Evolutionary conservation across 2,888 invertebrate species (phyloP).

Genomic region (Hydropsyche betteni): DNA sequence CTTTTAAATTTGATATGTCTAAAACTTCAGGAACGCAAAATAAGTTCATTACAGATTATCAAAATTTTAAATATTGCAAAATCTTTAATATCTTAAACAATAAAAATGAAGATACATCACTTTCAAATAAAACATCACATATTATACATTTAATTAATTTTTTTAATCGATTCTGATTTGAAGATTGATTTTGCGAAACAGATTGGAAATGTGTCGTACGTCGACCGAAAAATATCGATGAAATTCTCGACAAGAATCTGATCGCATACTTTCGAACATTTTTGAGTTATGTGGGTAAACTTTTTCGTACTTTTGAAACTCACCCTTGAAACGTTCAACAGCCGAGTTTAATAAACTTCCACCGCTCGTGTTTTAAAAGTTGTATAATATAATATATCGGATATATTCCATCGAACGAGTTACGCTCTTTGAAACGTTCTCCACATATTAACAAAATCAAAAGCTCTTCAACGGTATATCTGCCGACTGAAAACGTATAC

Average conservation of each 20-base stretch:
- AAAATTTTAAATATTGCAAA: no score
- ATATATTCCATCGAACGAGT: neutral
- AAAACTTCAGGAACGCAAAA: no score
- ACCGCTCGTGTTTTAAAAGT: neutral
- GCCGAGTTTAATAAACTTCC: constrained; percentile 19
- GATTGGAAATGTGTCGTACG: neutral
- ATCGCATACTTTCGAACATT: constrained; percentile 17
- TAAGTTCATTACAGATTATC: no score
- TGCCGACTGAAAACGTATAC: no score
- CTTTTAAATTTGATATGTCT: no score
- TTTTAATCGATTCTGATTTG: no score
- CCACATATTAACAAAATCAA: constrained; percentile 5
- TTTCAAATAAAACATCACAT: no score
- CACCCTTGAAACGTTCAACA: neutral
- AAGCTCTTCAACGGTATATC: neutral
- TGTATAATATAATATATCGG: neutral
- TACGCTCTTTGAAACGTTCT: constrained; percentile 4
- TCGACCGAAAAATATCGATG: neutral
- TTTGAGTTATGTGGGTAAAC: constrained; percentile 20
- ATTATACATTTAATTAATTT: no score
- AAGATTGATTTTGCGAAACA: no score
- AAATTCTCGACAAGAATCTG: neutral
- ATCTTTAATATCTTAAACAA: no score
- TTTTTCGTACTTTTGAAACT: constrained; percentile 1
- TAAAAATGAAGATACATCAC: no score